These are phyloP conservation scores for Smutsia gigantea DNA, from an alignment of 2,797 vertebrate genomes.

Conservation along the genomic window DNA sequence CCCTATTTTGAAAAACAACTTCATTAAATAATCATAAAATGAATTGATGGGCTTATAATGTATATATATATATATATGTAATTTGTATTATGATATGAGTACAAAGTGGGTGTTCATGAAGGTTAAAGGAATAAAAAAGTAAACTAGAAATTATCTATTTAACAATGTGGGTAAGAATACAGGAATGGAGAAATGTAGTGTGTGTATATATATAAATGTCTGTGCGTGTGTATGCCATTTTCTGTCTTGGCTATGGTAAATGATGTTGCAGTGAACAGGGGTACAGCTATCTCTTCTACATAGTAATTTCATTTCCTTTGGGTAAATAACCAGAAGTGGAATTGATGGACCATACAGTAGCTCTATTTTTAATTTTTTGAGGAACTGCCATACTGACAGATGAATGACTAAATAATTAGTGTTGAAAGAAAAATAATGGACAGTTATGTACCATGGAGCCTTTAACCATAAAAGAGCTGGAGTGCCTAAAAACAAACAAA, in stretches of 20 bases:
- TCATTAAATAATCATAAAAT: not conserved
- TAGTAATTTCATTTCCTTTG: not conserved
- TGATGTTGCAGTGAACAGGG: not conserved
- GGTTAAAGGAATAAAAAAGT: not conserved
- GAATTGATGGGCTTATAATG: not conserved
- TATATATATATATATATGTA: not conserved
- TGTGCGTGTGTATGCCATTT: too few species aligned
- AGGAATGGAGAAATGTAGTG: not conserved
- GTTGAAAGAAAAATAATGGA: too few species aligned
- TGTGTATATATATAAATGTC: too few species aligned
- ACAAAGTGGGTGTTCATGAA: not conserved
- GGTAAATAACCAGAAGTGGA: not conserved
- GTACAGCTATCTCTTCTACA: not conserved
- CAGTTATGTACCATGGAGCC: too few species aligned
- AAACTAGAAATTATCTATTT: not conserved
- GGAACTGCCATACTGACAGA: too few species aligned
- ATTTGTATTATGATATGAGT: not conserved
- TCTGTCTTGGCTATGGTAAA: not conserved
- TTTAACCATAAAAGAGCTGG: too few species aligned
- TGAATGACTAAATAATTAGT: too few species aligned
- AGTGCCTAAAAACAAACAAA: too few species aligned
- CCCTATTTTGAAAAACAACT: not conserved
- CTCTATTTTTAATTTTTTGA: not conserved
- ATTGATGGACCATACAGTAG: not conserved
- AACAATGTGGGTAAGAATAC: not conserved